Base-by-base conservation (phyloP, 2,888 invertebrate species). In the Aelia acuminata region DNA sequence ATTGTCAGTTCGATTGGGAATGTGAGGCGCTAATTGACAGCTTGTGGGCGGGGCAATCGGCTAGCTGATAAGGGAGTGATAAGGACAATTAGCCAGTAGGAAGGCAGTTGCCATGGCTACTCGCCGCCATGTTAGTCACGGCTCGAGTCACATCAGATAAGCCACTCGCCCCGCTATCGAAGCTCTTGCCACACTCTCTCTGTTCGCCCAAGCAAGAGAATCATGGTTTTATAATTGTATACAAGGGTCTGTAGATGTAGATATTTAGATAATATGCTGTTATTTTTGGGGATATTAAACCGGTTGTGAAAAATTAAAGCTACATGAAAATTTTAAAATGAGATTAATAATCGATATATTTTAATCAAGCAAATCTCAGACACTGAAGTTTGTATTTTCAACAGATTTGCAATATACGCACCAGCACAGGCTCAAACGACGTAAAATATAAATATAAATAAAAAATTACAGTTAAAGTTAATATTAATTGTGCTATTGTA, bases 11-110 rank as follows among this genome's bases (percentile, higher is more conserved):
- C 3, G 31, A 35, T 31, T 31, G 63, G 63, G 63, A 26, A 43
- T 39, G 20, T 35, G 75, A 10, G 22, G 75, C 75, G 75, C 22
- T 75, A 75, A 75, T 75, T 75, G 75, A 20, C 39, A 75, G 26
- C 22, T 1, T 39, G 80, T 20, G 80, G 80, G 80, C 80, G 80
- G 80, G 80, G 39, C 80, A n/a, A 80, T 43, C n/a, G 43, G n/a
- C 80, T 47, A 11, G 7, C 43, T 80, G 80, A 80, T 80, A 80
- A 80, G 43, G 15, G 75, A 39, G 75, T 18, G 75, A 80, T 80
- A 80, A 80, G 80, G 43, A n/a, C 80, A 80, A 80, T 80, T 80
- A 80, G 22, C 80, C 80, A 80, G n/a, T 80, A n/a, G 43, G 80
- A 80, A 47, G 22, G 2, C 43, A n/a, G 80, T 80, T 80, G 20